phyloP scores from a whole-genome alignment of 2,888 invertebrate species.

The Netelia virgata region DNA sequence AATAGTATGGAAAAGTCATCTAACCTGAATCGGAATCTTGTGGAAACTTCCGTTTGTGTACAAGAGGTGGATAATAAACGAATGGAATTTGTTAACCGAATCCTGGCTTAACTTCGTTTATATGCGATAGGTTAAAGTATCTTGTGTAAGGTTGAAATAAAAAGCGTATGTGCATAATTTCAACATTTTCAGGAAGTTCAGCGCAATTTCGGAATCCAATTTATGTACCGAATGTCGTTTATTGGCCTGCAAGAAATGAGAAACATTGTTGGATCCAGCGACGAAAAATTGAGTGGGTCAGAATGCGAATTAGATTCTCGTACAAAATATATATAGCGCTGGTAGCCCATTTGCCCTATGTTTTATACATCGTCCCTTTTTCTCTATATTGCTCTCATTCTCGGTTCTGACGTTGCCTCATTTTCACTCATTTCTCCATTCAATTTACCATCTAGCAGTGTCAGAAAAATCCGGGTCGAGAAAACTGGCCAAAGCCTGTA shows the following conservation, averaged over 20 bases:
- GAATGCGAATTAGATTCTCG: not conserved
- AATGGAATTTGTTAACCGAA: too few species aligned
- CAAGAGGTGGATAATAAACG: too few species aligned
- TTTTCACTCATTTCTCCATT: constrained; percentile 48
- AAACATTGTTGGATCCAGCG: not conserved
- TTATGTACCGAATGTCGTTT: not conserved
- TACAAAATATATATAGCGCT: not conserved
- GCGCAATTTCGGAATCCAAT: not conserved
- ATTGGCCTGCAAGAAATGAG: not conserved
- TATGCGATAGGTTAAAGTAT: too few species aligned
- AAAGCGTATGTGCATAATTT: not conserved
- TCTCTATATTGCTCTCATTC: not conserved
- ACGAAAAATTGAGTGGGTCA: not conserved
- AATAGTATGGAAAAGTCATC: not conserved
- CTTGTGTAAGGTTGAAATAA: too few species aligned
- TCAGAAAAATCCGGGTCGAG: constrained; percentile 4
- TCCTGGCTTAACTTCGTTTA: too few species aligned
- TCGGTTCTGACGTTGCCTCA: constrained; percentile 23
- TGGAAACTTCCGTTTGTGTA: not conserved
- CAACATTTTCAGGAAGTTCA: not conserved
- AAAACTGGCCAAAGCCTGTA: constrained; percentile 18
- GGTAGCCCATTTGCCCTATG: not conserved
- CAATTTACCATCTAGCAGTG: constrained; percentile 45
- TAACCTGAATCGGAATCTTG: not conserved
- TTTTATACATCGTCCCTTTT: not conserved